Evolutionary conservation across 92 coral and sea anemone species (phyloP), one percentile per base, ranked within the genome.

Genomic region (Blastomussa wellsi): DNA sequence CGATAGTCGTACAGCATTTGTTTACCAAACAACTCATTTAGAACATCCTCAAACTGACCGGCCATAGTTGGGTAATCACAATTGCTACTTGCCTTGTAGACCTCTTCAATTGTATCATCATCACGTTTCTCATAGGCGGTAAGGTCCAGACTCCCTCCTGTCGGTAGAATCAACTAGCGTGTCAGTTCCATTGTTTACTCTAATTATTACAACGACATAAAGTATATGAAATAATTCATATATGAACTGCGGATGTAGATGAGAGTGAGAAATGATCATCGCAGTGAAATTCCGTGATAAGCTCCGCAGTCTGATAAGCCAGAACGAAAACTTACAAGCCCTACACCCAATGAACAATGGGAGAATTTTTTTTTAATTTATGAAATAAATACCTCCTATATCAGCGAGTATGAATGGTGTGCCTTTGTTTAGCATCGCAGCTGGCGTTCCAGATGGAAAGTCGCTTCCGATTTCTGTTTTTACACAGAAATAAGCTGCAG

Each of bases 311-410:
- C 55, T 49, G 16, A 49, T 49, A 19, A 49, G 57, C 57, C 19
- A 51, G 57, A 51, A 51, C 15, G 22, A 15, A 51, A n/a, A n/a
- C n/a, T n/a, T n/a, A n/a, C 12, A 44, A 44, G 49, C 49, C 41
- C n/a, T 36, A 36, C 13, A 12, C 13, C 19, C 2, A 37, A 32
- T 19, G 51, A 31, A 9, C 5, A 57, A 24, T 6, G 65, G 65
- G 29, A 57, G 20, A 20, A 15, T 19, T 5, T 12, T 16, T 32
- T 35, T 11, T 69, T 26, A 24, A 22, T 62, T 62, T 62, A 8
- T 44, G 49, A 9, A 37, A 38, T 37, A 20, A 37, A 17, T 78
- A 78, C 82, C 71, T 78, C 82, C 82, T 24, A 78, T 33, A 38
- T 78, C 82, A 28, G 36, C 71, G 44, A 78, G 19, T 22, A 78